A percentile compares a stretch with the other conserved stretches of the same genome.
phyloP scores from a whole-genome alignment of 2,113 vertebrate species.

The Dunckerocampus dactyliophorus region DNA sequence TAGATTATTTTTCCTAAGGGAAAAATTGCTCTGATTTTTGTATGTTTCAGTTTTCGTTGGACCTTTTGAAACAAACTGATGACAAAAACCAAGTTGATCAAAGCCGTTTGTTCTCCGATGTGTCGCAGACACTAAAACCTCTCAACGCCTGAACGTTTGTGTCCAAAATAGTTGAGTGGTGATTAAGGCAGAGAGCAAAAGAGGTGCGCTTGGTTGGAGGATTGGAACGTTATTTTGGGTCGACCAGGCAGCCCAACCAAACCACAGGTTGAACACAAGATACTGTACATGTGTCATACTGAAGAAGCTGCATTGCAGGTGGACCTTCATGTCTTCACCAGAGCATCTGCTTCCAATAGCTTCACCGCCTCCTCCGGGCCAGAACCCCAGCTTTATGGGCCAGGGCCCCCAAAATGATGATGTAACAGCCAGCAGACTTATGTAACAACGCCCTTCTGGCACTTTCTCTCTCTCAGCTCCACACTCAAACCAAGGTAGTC shows the following conservation, averaged over 20 bases:
- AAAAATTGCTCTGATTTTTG: too few relatives aligned
- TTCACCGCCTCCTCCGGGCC: conserved; percentile 6
- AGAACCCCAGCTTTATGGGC: conserved; percentile 11
- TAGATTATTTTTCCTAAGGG: too few relatives aligned
- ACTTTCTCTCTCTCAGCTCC: conserved; percentile 27
- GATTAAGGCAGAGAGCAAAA: too few relatives aligned
- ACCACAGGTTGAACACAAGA: not conserved
- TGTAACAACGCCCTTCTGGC: conserved; percentile 43
- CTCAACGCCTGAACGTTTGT: too few relatives aligned
- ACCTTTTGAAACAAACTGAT: too few relatives aligned
- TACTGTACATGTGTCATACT: not conserved
- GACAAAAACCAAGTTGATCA: too few relatives aligned
- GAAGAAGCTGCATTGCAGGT: conserved; percentile 22
- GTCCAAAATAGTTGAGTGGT: too few relatives aligned
- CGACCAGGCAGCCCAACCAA: not conserved
- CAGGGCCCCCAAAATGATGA: conserved; percentile 51
- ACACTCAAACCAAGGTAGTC: conserved; percentile 8
- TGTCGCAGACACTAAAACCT: too few relatives aligned
- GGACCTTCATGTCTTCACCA: conserved; percentile 18
- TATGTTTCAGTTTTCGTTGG: too few relatives aligned
- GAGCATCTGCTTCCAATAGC: conserved; percentile 59
- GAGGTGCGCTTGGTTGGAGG: too few relatives aligned
- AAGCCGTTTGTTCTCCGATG: too few relatives aligned
- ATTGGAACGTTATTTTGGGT: too few relatives aligned
- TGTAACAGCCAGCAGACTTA: conserved; percentile 53